phyloP scores from a whole-genome alignment of 1,140 invertebrate genomes.

The Drosophila willistoni region DNA sequence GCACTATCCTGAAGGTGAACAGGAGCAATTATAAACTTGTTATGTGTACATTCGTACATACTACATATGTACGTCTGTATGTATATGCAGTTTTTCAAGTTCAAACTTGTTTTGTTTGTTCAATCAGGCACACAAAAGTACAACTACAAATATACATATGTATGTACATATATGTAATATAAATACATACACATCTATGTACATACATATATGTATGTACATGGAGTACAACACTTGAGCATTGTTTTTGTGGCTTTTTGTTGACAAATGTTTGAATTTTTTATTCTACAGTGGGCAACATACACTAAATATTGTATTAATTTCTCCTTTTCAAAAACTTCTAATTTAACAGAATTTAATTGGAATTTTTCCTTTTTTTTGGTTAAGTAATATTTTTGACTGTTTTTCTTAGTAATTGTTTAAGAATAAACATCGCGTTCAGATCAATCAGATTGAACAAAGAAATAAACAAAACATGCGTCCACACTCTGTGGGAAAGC shows the following conservation, averaged over 20 bases:
- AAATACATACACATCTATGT: background rate
- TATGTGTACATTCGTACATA: background rate
- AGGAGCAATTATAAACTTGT: too few species aligned
- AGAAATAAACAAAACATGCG: too few species aligned
- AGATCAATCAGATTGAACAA: too few species aligned
- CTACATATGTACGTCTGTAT: background rate
- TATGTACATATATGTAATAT: slow-evolving; percentile 31
- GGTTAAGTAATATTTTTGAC: too few species aligned
- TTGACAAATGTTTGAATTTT: slow-evolving; percentile 1
- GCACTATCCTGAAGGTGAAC: too few species aligned
- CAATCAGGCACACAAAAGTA: background rate
- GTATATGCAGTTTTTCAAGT: slow-evolving; percentile 1
- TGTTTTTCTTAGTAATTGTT: too few species aligned
- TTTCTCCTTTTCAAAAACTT: too few species aligned
- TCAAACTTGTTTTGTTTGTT: slow-evolving; percentile 13
- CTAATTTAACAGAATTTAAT: too few species aligned
- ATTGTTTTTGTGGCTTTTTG: slow-evolving; percentile 17
- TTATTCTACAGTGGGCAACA: background rate
- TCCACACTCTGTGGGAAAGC: too few species aligned
- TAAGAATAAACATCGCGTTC: too few species aligned
- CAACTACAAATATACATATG: background rate
- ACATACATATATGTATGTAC: slow-evolving; percentile 10
- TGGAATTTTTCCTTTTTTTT: too few species aligned
- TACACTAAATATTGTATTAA: too few species aligned
- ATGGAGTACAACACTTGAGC: slow-evolving; percentile 7